Conservation (phyloP, 2,113 vertebrate species). For the Ciconia stormi region DNA sequence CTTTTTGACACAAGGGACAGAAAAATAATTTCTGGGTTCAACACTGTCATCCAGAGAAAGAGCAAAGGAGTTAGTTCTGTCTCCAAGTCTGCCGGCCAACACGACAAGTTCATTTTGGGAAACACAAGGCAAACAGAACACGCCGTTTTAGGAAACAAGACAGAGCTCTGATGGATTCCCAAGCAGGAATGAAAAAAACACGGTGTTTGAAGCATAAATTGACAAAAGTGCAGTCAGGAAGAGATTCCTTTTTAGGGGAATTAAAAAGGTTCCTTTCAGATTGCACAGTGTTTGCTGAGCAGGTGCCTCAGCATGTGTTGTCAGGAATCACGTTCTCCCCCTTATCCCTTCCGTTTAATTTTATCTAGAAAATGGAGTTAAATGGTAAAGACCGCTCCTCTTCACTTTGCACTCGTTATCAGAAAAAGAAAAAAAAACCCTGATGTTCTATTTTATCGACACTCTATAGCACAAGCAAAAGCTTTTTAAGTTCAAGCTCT, state of each 20-base stretch:
- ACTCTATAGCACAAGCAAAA: background rate
- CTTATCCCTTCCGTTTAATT: background rate
- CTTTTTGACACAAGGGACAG: background rate
- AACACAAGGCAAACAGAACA: background rate
- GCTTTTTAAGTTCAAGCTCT: background rate
- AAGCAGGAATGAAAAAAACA: background rate
- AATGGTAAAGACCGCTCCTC: background rate
- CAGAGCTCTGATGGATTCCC: background rate
- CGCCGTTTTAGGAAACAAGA: background rate
- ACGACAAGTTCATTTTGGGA: background rate
- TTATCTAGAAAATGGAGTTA: background rate
- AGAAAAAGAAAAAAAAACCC: no score
- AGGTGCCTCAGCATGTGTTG: background rate
- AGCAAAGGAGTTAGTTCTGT: background rate
- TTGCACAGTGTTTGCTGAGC: background rate
- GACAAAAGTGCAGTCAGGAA: background rate
- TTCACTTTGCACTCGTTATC: background rate
- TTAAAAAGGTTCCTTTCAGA: background rate
- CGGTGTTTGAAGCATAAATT: background rate
- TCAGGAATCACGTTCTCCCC: background rate
- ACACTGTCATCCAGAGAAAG: background rate
- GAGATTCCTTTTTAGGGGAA: background rate
- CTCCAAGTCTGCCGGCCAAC: background rate
- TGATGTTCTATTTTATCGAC: background rate
- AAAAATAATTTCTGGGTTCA: background rate